Percentiles rank a stretch among this genome's conserved stretches.
phyloP scores from a whole-genome alignment of 2,797 vertebrate species.

The Scolopax rusticola region DNA sequence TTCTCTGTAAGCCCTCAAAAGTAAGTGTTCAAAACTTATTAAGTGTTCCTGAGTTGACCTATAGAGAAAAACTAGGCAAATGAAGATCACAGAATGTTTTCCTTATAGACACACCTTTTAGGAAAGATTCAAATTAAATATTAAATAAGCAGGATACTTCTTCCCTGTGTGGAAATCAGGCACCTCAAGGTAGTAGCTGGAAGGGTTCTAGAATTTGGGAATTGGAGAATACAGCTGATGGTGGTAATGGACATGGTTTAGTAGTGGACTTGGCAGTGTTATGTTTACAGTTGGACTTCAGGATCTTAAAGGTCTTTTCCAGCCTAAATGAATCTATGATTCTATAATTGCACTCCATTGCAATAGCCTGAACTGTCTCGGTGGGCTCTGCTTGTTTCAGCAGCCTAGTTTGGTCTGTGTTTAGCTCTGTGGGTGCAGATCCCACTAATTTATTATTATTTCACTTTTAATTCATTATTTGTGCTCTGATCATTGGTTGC shows the following conservation, averaged over 20 bases:
- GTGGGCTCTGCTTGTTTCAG: not conserved
- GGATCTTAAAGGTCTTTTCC: not conserved
- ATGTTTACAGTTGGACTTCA: not conserved
- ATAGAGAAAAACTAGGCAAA: not conserved
- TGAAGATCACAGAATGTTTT: not conserved
- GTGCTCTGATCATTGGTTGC: fast-evolving
- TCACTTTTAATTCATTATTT: not conserved
- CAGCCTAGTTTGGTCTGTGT: not conserved
- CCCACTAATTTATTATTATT: not conserved
- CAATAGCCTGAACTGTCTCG: not conserved
- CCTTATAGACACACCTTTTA: not conserved
- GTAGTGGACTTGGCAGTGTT: not conserved
- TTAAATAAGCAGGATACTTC: not conserved
- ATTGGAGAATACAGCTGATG: not conserved
- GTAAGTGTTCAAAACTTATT: not conserved
- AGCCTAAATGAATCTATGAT: not conserved
- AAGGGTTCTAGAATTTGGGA: not conserved
- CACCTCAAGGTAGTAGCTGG: not conserved
- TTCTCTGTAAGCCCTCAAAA: not conserved
- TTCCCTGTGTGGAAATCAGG: not conserved
- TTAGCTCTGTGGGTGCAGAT: not conserved
- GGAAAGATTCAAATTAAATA: not conserved
- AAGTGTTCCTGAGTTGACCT: not conserved
- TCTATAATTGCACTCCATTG: not conserved
- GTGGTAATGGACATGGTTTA: not conserved